These are phyloP conservation scores for Drosophila colorata DNA, from an alignment of 2,888 invertebrate species.

Conservation along the genomic window DNA sequence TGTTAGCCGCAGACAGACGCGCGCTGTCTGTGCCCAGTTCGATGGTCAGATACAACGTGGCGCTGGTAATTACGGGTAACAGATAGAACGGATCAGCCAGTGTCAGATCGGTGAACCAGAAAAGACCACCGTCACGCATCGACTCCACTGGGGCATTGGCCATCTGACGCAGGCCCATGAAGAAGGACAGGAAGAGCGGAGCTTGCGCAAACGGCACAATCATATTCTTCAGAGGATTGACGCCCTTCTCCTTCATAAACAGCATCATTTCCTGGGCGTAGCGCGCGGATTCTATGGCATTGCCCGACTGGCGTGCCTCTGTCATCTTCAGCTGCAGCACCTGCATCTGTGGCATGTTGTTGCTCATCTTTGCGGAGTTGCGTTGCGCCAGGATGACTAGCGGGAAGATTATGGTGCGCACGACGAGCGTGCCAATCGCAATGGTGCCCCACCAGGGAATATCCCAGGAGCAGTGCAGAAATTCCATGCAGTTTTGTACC, in stretches of 20 bases:
- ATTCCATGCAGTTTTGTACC: conserved; percentile 93
- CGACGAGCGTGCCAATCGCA: conserved; percentile 90
- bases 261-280: conserved; percentile 91
- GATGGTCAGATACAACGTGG: conserved; percentile 92
- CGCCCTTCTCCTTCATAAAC: conserved; percentile 93
- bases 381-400: conserved; percentile 93
- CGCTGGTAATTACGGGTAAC: conserved; percentile 93
- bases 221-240: conserved; percentile 93
- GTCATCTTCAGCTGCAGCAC: conserved; percentile 93
- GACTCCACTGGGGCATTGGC: conserved; percentile 96
- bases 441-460: conserved; percentile 98
- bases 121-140: conserved; percentile 93
- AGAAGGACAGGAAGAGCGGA: conserved; percentile 96
- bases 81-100: conserved; percentile 95
- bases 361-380: conserved; percentile 92
- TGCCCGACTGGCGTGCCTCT: conserved; percentile 93
- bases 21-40: conserved; percentile 93
- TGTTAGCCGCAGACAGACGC: conserved; percentile 88
- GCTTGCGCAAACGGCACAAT: conserved; percentile 92
- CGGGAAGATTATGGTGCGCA: conserved; percentile 93
- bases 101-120: conserved; percentile 97
- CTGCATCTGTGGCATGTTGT: conserved; percentile 94
- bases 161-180: conserved; percentile 95
- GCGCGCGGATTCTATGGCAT: conserved; percentile 91
- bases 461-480: conserved; percentile 91